Percentiles rank a stretch among this genome's conserved stretches.
phyloP scores from a whole-genome alignment of 2,113 vertebrate genomes.

The Tylochromis polylepis region DNA sequence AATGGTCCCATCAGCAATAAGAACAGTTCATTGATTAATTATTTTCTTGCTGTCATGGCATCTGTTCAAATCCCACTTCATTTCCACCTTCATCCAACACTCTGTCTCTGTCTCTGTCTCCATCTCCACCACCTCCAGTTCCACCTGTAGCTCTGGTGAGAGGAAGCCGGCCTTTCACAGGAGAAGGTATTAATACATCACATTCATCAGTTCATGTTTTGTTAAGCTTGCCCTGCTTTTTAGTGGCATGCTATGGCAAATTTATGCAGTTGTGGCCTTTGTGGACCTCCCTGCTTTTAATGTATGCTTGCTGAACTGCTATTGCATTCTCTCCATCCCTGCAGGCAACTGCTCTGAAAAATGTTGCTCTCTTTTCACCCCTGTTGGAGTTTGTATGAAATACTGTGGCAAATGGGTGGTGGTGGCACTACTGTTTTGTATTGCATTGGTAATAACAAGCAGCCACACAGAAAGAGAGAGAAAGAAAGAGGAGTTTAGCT shows the following conservation, averaged over 20 bases:
- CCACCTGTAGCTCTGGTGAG: conserved; percentile 81
- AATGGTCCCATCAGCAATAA: neutral
- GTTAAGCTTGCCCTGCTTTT: neutral
- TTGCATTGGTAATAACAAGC: conserved; percentile 16
- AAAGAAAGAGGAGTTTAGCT: neutral
- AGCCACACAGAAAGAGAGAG: neutral
- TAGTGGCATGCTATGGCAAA: neutral
- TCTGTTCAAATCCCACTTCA: conserved; percentile 14
- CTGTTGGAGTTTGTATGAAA: neutral
- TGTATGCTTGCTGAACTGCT: conserved; percentile 4
- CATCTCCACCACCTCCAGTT: conserved; percentile 79
- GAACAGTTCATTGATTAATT: neutral
- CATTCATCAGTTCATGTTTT: conserved; percentile 8
- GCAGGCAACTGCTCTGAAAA: conserved; percentile 2
- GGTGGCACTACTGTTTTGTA: conserved; percentile 18
- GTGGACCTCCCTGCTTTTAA: neutral
- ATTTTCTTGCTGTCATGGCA: neutral
- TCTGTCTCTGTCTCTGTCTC: conserved; percentile 51
- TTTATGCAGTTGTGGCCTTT: neutral
- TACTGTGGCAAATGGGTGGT: conserved; percentile 9
- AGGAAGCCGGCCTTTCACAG: conserved; percentile 88
- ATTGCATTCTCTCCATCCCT: conserved; percentile 18
- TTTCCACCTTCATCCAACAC: conserved; percentile 19
- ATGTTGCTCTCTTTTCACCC: conserved; percentile 1
- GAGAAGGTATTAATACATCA: conserved; percentile 83